Percentiles rank a stretch among this genome's conserved stretches.
phyloP scores from a whole-genome alignment of 2,888 invertebrate species.

The Anticlea derivata region DNA sequence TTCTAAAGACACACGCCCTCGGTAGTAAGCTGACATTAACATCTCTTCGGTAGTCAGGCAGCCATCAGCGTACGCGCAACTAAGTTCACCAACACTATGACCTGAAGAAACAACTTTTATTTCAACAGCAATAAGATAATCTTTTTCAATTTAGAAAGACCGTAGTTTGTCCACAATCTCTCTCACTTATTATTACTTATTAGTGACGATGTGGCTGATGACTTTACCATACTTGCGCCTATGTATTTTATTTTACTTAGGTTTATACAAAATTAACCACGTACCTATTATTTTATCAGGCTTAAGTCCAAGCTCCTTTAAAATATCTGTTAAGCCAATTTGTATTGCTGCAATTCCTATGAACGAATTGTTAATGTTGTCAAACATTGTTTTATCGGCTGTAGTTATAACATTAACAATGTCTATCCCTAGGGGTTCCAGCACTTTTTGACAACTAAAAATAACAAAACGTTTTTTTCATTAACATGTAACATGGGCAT shows the following conservation, averaged over 20 bases:
- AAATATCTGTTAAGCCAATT: constrained; percentile 80
- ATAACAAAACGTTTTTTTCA: too few species aligned
- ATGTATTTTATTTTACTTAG: too few species aligned
- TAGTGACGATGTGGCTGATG: too few species aligned
- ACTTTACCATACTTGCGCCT: too few species aligned
- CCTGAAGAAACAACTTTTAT: constrained; percentile 40
- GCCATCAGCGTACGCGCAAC: constrained; percentile 95
- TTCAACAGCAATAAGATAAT: too few species aligned
- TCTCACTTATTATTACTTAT: too few species aligned
- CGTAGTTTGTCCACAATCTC: too few species aligned
- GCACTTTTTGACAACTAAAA: constrained; percentile 75
- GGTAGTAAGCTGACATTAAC: constrained; percentile 90
- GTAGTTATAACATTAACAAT: constrained; percentile 86
- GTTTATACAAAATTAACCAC: constrained; percentile 20
- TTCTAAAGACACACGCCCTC: constrained; percentile 87
- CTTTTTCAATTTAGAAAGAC: too few species aligned
- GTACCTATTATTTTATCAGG: constrained; percentile 91
- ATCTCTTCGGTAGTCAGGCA: constrained; percentile 92
- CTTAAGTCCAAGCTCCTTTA: constrained; percentile 81
- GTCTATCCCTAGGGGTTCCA: constrained; percentile 86
- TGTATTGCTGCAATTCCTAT: constrained; percentile 89
- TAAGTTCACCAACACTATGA: constrained; percentile 90
- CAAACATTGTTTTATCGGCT: constrained; percentile 77
- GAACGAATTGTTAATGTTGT: constrained; percentile 79
- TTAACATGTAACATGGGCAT: background rate